Base-by-base conservation (phyloP, 2,888 invertebrate genomes). In the Perizoma flavofasciatum region DNA sequence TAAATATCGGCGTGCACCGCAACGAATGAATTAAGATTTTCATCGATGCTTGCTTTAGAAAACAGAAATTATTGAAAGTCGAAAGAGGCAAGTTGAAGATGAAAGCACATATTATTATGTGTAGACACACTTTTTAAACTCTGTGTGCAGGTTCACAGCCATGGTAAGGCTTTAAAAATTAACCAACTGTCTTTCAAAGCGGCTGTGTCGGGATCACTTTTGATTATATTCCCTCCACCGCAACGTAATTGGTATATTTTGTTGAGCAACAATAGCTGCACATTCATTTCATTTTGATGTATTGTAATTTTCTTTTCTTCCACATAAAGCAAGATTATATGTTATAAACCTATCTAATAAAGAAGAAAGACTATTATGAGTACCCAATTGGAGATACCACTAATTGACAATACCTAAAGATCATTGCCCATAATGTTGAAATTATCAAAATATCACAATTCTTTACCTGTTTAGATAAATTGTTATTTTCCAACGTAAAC, bases 171-270 rank as follows among this genome's bases (percentile, higher is more conserved):
- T 41, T 34, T 11, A 8, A 10, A 6, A 41, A 32, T 45, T 33
- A 34, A 40, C 54, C 6, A 61, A 50, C 57, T 54, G 44, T 7
- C 0, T 6, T 39, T 5, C n/a, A 4, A 4, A n/a, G 32, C 9
- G 10, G 55, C 51, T 55, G 35, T 55, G 55, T 34, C 61, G 76
- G 81, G 83, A 89, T 89, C 90, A 88, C 85, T 90, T 88, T 85
- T 90, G 89, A 89, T 89, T 88, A 90, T 86, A 88, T 88, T 85
- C 77, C 71, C 81, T 77, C 82, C 82, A 81, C 86, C 86, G 84
- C 88, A 83, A 88, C 83, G 81, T 90, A 90, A 91, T 91, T 90
- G 89, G 90, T 82, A 89, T 89, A 89, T 89, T 88, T 84, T 85
- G 86, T 86, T 78, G 82, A 73, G 76, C 78, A 85, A 89, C 89